These are phyloP conservation scores for Phorcus lineatus DNA, from an alignment of 2,888 invertebrate genomes.

Conservation along the genomic window DNA sequence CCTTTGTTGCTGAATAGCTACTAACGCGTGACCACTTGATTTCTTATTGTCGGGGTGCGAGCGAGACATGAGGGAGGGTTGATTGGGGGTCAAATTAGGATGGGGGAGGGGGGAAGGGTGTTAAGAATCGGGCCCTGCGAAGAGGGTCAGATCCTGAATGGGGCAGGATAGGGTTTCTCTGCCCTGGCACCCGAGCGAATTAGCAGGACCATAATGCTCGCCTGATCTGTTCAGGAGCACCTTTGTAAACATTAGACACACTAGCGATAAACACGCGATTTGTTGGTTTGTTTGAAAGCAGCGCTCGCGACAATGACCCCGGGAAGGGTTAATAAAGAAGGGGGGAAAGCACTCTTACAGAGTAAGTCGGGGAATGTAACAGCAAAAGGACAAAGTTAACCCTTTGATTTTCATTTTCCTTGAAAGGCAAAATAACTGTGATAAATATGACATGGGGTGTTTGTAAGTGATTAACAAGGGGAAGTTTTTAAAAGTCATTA, in stretches of 20 bases:
- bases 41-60: background rate
- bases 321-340: background rate
- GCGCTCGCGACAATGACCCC: background rate
- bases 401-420: background rate
- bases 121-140: too few relatives aligned
- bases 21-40: too few relatives aligned
- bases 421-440: background rate
- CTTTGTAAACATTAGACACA: background rate
- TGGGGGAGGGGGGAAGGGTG: too few relatives aligned
- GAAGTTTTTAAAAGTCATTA: too few relatives aligned
- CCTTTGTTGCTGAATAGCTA: too few relatives aligned
- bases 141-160: too few relatives aligned
- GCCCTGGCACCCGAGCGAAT: too few relatives aligned
- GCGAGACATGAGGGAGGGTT: background rate
- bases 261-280: background rate
- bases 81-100: background rate
- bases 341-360: background rate
- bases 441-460: background rate
- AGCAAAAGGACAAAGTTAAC: background rate
- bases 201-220: too few relatives aligned
- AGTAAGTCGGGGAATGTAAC: background rate
- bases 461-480: too few relatives aligned
- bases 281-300: slow-evolving; percentile 9
- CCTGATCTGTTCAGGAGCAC: too few relatives aligned
- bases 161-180: too few relatives aligned